Evolutionary conservation across 2,113 vertebrate species (phyloP).

Genomic region (Bubo blakistoni): DNA sequence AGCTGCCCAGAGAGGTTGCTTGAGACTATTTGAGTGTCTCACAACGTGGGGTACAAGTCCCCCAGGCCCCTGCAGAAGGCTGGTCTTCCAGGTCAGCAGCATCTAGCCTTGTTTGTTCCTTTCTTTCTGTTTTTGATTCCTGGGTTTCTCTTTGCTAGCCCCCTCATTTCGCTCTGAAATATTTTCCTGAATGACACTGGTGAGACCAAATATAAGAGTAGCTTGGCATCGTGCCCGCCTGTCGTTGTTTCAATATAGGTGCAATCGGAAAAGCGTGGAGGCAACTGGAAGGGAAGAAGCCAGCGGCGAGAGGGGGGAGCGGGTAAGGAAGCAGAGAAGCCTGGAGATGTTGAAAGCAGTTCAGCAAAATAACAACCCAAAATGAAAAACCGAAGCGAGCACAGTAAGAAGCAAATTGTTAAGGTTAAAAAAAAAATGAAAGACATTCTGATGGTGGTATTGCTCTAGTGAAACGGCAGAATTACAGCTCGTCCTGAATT

Average conservation of each 20-base stretch:
- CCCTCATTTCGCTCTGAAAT: neutral
- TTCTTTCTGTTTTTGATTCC: neutral
- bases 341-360: neutral
- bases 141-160: neutral
- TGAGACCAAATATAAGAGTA: neutral
- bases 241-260: neutral
- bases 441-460: neutral
- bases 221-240: neutral
- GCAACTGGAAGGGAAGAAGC: neutral
- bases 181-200: neutral
- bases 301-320: neutral
- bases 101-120: neutral
- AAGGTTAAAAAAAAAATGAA: neutral
- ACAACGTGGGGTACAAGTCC: rapidly evolving
- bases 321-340: neutral
- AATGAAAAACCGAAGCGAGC: neutral
- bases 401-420: neutral
- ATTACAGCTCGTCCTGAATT: neutral
- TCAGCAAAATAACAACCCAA: neutral
- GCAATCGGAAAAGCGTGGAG: neutral
- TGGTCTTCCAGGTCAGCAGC: neutral
- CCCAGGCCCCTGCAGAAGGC: neutral
- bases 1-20: neutral
- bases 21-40: neutral
- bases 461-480: neutral